A percentile compares a stretch with the other conserved stretches of the same genome.
Evolutionary conservation across 23 tunicate species (phyloP).

Genomic region (Styela plicata): DNA sequence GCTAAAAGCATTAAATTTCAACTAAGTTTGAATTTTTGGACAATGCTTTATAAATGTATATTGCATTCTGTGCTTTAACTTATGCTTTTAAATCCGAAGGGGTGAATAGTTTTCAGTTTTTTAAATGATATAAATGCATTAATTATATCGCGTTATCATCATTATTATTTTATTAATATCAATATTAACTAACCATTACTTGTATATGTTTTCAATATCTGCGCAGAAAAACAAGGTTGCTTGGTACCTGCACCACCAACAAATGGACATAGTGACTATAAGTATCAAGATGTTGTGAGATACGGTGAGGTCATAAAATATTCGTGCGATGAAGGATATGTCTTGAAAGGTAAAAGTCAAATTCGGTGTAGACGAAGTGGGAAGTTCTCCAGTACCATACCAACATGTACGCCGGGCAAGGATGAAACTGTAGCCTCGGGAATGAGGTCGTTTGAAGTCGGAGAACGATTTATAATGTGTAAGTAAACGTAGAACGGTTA

Average conservation of each 20-base stretch:
- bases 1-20: no score
- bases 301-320: not conserved
- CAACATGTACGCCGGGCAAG: not conserved
- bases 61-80: no score
- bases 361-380: not conserved
- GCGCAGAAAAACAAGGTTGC: not conserved
- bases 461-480: not conserved
- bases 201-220: no score
- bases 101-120: no score
- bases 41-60: no score
- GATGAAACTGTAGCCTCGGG: not conserved
- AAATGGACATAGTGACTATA: not conserved
- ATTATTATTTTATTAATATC: no score
- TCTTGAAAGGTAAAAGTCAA: not conserved
- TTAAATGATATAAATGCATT: no score
- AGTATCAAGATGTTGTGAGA: not conserved
- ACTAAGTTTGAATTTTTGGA: no score
- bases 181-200: no score
- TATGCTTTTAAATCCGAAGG: no score
- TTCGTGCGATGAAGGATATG: not conserved
- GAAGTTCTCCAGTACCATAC: not conserved
- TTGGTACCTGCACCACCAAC: not conserved
- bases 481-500: no score
- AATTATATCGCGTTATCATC: no score
- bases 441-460: not conserved